Base-by-base conservation (phyloP, 2,888 invertebrate genomes). In the Melanotus villosus region DNA sequence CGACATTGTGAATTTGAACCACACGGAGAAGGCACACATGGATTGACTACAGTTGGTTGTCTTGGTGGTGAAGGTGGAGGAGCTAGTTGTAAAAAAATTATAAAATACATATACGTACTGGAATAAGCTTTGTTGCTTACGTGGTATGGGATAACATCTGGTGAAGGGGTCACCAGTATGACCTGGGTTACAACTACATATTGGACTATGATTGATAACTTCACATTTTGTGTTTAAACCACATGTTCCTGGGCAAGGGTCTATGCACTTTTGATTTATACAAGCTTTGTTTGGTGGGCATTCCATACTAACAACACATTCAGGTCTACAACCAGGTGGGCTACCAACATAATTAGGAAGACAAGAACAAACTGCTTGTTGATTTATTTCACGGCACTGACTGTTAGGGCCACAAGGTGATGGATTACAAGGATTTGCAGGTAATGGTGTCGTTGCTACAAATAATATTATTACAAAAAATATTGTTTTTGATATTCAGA, bases 301-400 rank as follows among this genome's bases (percentile, higher is more conserved):
- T 75, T 94, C 94, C 59, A 89, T 89, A 81, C 91, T 94, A 14
- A 90, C 87, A 16, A 93, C 87, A 81, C 94, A 94, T 85, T 94
- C 93, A 0, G 93, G 94, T 73, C 91, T 88, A 79, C 94, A 94
- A 18, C 91, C 90, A 78, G 90, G 91, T 32, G 94, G 93, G 84
- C 93, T 91, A 43, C 94, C 94, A 65, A 89, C 88, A 80, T 91
- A 93, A 76, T 92, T 92, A n/a, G 86, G 84, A 64, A 90, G 80
- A 79, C 94, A 94, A 12, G 89, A 88, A 80, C 94, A 94, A 69
- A 88, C 82, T n/a, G 75, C 64, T 34, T 73, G 72, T 18, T 65
- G 70, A 41, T 72, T 73, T 18, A 91, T 91, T 75, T 90, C 88
- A 71, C 85, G 84, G 77, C 92, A 92, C 79, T 88, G 86, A 6